A percentile compares a stretch with the other conserved stretches of the same genome.
These are phyloP conservation scores for Oreotrochilus melanogaster DNA, from an alignment of 2,113 vertebrate species.

Conservation along the genomic window DNA sequence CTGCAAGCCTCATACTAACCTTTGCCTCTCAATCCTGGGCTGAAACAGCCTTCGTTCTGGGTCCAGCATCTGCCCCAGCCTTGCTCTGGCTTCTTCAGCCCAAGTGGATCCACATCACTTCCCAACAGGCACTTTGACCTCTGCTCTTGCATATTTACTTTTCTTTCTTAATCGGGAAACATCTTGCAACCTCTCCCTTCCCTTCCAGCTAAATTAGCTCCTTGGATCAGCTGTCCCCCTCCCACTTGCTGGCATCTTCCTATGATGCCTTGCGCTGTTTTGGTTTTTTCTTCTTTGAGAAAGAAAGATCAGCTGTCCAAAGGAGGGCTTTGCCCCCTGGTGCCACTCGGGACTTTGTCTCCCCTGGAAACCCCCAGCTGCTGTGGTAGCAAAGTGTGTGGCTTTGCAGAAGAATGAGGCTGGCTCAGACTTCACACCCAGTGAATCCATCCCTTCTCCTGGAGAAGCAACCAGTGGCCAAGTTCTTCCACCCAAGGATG, in stretches of 20 bases:
- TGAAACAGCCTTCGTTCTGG: not conserved
- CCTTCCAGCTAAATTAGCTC: slow-evolving; percentile 37
- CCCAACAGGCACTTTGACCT: not conserved
- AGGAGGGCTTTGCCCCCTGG: not conserved
- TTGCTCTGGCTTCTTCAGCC: not conserved
- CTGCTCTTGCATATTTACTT: not conserved
- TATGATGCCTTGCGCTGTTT: not conserved
- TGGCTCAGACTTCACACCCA: not conserved
- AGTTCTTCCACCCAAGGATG: not conserved
- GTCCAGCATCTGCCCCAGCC: not conserved
- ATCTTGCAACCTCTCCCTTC: not conserved
- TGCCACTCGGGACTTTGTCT: not conserved
- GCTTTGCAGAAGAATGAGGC: not conserved
- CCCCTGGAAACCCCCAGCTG: not conserved
- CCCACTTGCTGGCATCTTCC: not conserved
- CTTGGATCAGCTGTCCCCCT: not conserved
- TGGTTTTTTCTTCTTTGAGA: not conserved
- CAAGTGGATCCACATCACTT: not conserved
- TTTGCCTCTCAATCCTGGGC: not conserved
- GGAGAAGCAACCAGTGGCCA: accelerated
- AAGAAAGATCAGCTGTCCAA: not conserved
- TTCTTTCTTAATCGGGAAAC: slow-evolving; percentile 1
- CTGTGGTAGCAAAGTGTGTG: not conserved
- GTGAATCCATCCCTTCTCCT: not conserved
- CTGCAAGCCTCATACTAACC: not conserved